These are phyloP conservation scores for Odontothrips loti DNA, from an alignment of 2,888 invertebrate genomes.

Conservation along the genomic window DNA sequence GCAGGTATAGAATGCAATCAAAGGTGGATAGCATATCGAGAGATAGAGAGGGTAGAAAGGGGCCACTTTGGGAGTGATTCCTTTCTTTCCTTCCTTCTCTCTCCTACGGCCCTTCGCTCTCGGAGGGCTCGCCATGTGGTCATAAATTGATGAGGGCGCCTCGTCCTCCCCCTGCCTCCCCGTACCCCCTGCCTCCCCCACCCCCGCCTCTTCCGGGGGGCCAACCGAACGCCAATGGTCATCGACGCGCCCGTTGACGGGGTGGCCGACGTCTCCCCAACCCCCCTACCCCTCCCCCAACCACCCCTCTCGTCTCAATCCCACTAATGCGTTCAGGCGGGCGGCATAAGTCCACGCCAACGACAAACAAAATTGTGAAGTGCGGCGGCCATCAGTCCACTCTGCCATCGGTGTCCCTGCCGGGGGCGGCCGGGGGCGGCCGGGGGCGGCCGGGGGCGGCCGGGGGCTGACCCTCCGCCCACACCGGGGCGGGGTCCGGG, in stretches of 20 bases:
- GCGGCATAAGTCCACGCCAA: constrained; percentile 11
- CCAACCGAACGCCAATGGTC: not conserved
- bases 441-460: not conserved
- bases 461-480: not conserved
- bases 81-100: not conserved
- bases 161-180: no score
- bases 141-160: not conserved
- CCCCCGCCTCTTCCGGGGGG: not conserved
- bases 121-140: not conserved
- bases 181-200: not conserved
- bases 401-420: not conserved
- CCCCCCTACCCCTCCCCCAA: not conserved
- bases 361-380: constrained; percentile 23
- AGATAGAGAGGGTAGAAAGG: no score
- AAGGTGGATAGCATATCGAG: no score
- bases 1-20: no score
- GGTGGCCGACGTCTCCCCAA: not conserved
- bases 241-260: not conserved
- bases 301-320: not conserved
- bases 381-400: not conserved
- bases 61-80: no score
- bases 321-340: constrained; percentile 5
- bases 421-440: not conserved
- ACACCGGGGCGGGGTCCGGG: no score
- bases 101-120: not conserved